These are phyloP conservation scores for Tachina lurida DNA, from an alignment of 2,888 invertebrate species.

Conservation along the genomic window DNA sequence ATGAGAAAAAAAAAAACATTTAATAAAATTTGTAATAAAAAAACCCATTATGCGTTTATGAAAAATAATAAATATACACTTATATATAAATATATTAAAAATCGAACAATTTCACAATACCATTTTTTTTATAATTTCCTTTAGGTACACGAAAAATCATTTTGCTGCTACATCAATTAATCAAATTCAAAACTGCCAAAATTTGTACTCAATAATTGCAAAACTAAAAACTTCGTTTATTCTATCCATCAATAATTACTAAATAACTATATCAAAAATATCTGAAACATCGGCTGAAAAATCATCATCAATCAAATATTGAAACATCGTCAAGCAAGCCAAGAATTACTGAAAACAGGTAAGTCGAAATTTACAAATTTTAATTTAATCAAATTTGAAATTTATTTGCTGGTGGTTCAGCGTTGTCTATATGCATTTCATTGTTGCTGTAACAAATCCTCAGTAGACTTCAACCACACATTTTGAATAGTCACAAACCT, in stretches of 20 bases:
- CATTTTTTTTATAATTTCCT: neutral
- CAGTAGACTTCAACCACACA: no score
- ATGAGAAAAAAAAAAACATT: slow-evolving; percentile 1
- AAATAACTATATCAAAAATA: no score
- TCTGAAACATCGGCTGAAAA: no score
- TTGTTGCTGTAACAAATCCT: no score
- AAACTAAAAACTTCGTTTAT: neutral
- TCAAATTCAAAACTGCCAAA: slow-evolving; percentile 8
- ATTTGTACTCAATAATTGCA: slow-evolving; percentile 49
- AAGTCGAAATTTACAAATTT: no score
- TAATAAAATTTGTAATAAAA: slow-evolving; percentile 10
- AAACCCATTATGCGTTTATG: slow-evolving; percentile 30
- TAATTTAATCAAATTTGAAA: no score
- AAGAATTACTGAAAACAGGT: no score
- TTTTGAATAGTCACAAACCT: no score
- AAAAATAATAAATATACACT: neutral
- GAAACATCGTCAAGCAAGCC: no score
- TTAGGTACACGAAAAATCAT: slow-evolving; percentile 10
- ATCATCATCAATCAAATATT: no score
- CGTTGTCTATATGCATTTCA: no score
- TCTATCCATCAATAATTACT: neutral
- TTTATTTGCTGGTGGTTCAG: no score
- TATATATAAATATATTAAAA: neutral
- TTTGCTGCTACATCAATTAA: slow-evolving; percentile 23
- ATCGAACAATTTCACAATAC: neutral